Base-by-base conservation (phyloP, 2,888 invertebrate species). In the Lasioglossum marginatum region DNA sequence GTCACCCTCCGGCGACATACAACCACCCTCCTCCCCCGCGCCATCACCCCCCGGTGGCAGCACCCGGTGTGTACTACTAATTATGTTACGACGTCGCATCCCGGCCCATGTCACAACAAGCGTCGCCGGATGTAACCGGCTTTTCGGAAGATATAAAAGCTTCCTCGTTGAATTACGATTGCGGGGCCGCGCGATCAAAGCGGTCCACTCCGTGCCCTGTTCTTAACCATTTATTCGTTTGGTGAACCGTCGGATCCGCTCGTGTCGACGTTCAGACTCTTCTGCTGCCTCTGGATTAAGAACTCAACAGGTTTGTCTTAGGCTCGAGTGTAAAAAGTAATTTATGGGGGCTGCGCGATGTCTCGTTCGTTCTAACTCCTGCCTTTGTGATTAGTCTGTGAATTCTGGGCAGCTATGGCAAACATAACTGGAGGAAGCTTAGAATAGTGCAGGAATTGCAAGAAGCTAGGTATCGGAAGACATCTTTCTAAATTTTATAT, bases 91-190 rank as follows among this genome's bases (percentile, higher is more conserved):
- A 89, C 83, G 84, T 75, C 81, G 68, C 76, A 84, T 79, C 85
- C 86, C 63, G 81, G 77, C 1, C 66, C 71, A 82, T 86, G 89
- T 89, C 89, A 89, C 85, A 89, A 89, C 89, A 89, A 88, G 82
- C 89, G 84, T 86, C 77, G 73, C 79, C 78, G 79, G 79, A 82
- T 85, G 85, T 74, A 68, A 66, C 76, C 40, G 37, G 77, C 82
- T 71, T 72, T 68, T 79, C 68, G 43, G 66, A 31, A 63, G 66
- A 72, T 79, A 79, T 79, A 86, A 82, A 82, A 80, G 75, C 70
- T 77, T 77, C 77, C 76, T 75, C 75, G 74, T 79, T 82, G 82
- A 85, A 82, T 87, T 87, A 87, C 82, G 79, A 80, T 80, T 63
- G 70, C 31, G 72, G 76, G 4, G 70, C 66, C 82, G 45, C 66